A percentile compares a stretch with the other conserved stretches of the same genome.
These are phyloP conservation scores for Archilochus colubris DNA, from an alignment of 2,113 vertebrate genomes.

Conservation along the genomic window DNA sequence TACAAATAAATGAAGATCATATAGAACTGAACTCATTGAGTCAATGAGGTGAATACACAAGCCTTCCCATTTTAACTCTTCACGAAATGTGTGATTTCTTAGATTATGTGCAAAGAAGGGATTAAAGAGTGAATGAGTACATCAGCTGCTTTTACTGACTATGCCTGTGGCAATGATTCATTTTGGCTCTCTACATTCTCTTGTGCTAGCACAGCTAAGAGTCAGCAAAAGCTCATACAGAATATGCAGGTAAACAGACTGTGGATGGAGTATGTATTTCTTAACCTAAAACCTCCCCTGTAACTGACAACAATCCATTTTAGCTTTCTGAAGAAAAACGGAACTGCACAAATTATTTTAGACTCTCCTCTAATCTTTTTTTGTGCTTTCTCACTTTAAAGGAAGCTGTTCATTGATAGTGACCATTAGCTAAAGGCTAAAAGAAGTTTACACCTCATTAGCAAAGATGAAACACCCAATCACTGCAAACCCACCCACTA, in stretches of 20 bases:
- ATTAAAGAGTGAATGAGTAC: neutral
- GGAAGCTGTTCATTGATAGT: conserved; percentile 27
- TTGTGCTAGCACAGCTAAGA: neutral
- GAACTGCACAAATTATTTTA: neutral
- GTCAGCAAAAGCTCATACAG: neutral
- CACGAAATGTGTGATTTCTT: neutral
- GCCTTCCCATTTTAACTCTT: conserved; percentile 11
- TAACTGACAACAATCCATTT: conserved; percentile 1
- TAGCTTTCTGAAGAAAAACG: conserved; percentile 24
- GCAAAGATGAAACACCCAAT: conserved; percentile 19
- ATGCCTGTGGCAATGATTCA: conserved; percentile 40
- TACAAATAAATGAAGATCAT: conserved; percentile 51
- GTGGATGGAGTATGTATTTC: neutral
- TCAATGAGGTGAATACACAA: conserved; percentile 9
- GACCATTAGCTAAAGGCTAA: conserved; percentile 33
- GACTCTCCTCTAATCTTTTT: conserved; percentile 3
- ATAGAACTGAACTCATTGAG: conserved; percentile 58
- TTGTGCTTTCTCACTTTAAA: neutral
- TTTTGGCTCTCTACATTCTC: conserved; percentile 21
- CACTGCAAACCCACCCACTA: neutral
- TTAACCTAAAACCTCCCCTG: conserved; percentile 20
- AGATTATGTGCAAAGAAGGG: neutral
- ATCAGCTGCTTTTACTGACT: conserved; percentile 27
- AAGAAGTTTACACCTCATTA: conserved; percentile 32
- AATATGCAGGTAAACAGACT: conserved; percentile 12